phyloP scores from a whole-genome alignment of 2,888 invertebrate species.

The Eulithis prunata region DNA sequence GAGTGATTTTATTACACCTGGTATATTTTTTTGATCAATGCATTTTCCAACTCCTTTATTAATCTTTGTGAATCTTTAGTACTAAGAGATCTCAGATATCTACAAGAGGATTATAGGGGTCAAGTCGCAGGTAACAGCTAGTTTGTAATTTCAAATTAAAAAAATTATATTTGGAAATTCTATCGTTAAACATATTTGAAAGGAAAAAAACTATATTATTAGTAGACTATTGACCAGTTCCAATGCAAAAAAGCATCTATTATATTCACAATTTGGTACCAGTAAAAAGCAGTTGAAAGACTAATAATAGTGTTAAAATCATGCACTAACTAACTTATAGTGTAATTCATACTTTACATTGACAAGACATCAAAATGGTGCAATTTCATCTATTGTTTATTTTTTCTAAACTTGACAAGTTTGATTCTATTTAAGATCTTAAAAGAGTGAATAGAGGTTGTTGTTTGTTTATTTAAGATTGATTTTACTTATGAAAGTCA shows the following conservation, averaged over 20 bases:
- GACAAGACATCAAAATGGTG: constrained; percentile 17
- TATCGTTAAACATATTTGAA: background rate
- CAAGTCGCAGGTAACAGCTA: background rate
- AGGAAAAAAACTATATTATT: background rate
- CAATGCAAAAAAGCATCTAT: constrained; percentile 3
- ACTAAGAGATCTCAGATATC: no score
- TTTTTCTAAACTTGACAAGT: background rate
- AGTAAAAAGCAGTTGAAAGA: constrained; percentile 16
- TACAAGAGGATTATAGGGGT: no score
- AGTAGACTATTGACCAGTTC: background rate
- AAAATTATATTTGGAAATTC: background rate
- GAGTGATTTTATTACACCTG: no score
- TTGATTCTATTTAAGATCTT: background rate
- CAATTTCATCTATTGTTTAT: background rate
- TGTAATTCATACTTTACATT: constrained; percentile 7
- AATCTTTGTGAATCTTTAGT: no score
- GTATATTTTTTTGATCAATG: no score
- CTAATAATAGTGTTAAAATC: constrained; percentile 8
- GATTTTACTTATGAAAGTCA: no score
- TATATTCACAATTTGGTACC: background rate
- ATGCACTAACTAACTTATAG: constrained; percentile 4
- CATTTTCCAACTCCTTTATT: no score
- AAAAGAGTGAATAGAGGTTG: no score
- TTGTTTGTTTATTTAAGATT: no score
- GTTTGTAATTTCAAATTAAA: background rate